A percentile compares a stretch with the other conserved stretches of the same genome.
Evolutionary conservation across 92 coral and sea anemone genomes (phyloP).

Genomic region (Micromussa lordhowensis): DNA sequence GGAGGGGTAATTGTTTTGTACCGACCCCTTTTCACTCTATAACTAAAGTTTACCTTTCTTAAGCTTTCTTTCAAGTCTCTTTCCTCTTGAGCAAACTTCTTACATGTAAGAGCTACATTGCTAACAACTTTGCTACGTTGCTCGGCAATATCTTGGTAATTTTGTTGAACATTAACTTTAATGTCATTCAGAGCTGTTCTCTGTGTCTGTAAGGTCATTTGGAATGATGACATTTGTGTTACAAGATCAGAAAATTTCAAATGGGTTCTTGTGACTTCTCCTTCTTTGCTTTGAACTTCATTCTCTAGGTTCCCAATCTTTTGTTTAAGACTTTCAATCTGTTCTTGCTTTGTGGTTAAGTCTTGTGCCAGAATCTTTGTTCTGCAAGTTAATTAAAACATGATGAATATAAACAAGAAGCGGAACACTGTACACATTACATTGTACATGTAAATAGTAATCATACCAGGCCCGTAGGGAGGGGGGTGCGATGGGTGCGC

Average conservation of each 20-base stretch:
- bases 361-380: conserved; percentile 55
- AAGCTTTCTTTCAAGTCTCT: background rate
- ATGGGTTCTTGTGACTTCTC: conserved; percentile 14
- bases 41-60: background rate
- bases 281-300: conserved; percentile 17
- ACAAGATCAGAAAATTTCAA: background rate
- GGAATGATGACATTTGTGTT: conserved; percentile 3
- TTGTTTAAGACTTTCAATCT: conserved; percentile 23
- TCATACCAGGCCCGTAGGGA: too few species aligned
- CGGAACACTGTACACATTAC: too few species aligned
- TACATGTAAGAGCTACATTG: conserved; percentile 8
- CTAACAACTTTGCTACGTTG: background rate
- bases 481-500: too few species aligned
- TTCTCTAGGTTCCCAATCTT: conserved; percentile 14
- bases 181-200: conserved; percentile 58
- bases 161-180: conserved; percentile 40
- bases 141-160: conserved; percentile 12
- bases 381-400: conserved; percentile 15
- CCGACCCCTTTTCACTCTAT: background rate
- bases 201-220: conserved; percentile 22
- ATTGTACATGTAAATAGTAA: too few species aligned
- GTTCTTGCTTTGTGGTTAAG: conserved; percentile 55
- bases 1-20: too few species aligned
- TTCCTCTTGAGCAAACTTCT: conserved; percentile 16
- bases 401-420: background rate